Evolutionary conservation across 2,888 invertebrate species (phyloP).

Genomic region (Seira musarum): DNA sequence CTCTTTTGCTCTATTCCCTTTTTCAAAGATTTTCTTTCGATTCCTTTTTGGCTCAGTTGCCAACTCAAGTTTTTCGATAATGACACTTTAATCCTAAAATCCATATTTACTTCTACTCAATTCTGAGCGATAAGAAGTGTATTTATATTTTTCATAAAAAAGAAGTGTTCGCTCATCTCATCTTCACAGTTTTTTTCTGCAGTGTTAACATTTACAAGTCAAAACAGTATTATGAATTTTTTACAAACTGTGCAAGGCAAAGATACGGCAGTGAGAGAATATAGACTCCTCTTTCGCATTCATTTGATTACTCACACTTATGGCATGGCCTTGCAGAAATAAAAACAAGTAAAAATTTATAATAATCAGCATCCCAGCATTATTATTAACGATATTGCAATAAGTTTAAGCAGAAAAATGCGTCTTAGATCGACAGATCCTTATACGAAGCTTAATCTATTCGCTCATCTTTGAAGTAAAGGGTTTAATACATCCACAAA

Average conservation of each 20-base stretch:
- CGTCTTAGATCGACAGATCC: background rate
- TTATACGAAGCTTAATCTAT: background rate
- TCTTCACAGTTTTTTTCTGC: background rate
- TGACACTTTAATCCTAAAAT: background rate
- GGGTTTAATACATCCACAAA: background rate
- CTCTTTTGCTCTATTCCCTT: constrained; percentile 6
- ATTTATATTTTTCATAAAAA: background rate
- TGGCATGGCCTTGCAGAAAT: background rate
- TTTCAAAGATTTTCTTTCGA: constrained; percentile 1
- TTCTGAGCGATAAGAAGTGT: background rate
- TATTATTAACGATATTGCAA: background rate
- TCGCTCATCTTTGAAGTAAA: background rate
- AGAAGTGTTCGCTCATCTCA: too few relatives aligned
- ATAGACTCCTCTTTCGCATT: background rate
- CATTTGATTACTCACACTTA: background rate
- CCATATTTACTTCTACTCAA: background rate
- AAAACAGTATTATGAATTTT: background rate
- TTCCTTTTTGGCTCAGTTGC: constrained; percentile 32
- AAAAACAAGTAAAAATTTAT: background rate
- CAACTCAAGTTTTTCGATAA: constrained; percentile 3
- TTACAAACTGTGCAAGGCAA: background rate
- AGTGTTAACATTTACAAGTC: background rate
- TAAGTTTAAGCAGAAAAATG: too few relatives aligned
- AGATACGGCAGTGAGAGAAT: background rate
- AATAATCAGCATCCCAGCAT: background rate